Conservation (phyloP, 2,113 vertebrate genomes). For the Tympanuchus pallidicinctus region DNA sequence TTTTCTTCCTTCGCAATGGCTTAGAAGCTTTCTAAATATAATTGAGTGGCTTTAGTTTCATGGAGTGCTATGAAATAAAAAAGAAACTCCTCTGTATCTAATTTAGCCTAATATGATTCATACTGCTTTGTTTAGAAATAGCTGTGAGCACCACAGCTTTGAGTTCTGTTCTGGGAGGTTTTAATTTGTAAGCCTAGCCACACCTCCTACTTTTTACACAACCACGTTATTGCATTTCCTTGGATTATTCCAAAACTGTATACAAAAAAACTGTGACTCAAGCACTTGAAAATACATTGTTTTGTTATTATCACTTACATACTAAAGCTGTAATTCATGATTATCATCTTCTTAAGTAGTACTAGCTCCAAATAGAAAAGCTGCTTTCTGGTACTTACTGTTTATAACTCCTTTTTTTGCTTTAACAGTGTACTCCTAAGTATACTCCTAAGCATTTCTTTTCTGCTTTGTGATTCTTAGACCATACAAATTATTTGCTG, state of each 20-base stretch:
- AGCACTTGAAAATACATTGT: background rate
- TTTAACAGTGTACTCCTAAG: background rate
- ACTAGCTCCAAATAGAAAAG: background rate
- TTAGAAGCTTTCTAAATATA: background rate
- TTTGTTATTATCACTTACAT: background rate
- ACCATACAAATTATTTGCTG: background rate
- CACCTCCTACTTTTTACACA: background rate
- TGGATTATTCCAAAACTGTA: background rate
- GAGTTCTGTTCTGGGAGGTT: background rate
- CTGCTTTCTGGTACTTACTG: background rate
- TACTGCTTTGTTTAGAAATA: background rate
- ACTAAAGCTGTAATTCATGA: background rate
- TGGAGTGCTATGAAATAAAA: background rate
- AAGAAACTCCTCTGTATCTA: background rate
- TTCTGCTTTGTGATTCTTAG: background rate
- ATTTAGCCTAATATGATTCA: background rate
- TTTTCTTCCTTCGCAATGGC: background rate
- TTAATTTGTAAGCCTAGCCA: background rate
- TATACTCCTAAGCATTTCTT: background rate
- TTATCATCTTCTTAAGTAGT: background rate
- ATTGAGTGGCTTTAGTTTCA: background rate
- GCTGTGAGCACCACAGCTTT: background rate
- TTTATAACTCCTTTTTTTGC: background rate
- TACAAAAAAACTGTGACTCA: background rate
- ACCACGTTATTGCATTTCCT: background rate